Conservation (phyloP, 2,888 invertebrate species). For the Cataglyphis livida region DNA sequence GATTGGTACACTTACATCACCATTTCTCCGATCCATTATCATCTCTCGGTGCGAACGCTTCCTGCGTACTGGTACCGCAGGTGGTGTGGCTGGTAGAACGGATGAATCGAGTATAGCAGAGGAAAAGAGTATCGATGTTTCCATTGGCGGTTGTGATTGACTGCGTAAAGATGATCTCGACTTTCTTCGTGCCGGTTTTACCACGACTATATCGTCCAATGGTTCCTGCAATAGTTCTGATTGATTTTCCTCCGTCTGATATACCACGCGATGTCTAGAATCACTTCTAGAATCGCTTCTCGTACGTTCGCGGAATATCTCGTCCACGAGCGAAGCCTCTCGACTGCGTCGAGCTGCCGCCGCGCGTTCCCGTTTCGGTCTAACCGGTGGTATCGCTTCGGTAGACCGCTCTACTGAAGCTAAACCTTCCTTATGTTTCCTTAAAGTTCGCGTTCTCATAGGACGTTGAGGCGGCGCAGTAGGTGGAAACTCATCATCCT, state of each 20-base stretch:
- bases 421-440: constrained; percentile 79
- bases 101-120: constrained; percentile 27
- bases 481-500: constrained; percentile 84
- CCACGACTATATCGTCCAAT: constrained; percentile 82
- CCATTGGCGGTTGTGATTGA: constrained; percentile 73
- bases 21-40: constrained; percentile 49
- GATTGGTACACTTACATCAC: constrained; percentile 44
- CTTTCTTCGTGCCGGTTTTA: constrained; percentile 82
- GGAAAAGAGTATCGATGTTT: constrained; percentile 26
- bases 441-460: constrained; percentile 76
- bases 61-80: constrained; percentile 76
- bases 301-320: constrained; percentile 66
- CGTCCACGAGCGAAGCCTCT: constrained; percentile 69
- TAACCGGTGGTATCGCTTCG: constrained; percentile 83
- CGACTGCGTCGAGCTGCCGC: constrained; percentile 73
- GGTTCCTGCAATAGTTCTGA: constrained; percentile 73
- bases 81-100: constrained; percentile 59
- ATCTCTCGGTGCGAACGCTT: constrained; percentile 70
- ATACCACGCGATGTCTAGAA: constrained; percentile 80
- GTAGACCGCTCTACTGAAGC: constrained; percentile 70
- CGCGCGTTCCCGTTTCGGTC: constrained; percentile 86
- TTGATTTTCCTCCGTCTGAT: constrained; percentile 77
- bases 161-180: constrained; percentile 81
- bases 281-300: constrained; percentile 63
- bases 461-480: constrained; percentile 81